These are phyloP conservation scores for Cnemophilus loriae DNA, from an alignment of 2,113 vertebrate genomes.

Conservation along the genomic window DNA sequence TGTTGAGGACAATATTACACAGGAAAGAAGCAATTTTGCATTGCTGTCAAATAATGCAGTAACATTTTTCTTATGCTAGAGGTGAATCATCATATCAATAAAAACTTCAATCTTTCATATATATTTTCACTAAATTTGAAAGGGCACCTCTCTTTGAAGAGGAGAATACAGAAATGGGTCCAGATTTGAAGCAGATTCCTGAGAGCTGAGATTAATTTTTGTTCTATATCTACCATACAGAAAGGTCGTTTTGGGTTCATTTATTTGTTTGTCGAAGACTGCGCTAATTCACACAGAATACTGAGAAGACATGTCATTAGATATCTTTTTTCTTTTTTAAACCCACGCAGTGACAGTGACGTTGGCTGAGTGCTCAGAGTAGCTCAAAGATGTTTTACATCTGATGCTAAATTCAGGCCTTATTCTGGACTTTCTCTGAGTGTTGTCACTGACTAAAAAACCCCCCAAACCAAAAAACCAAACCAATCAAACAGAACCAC, in stretches of 20 bases:
- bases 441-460: not conserved
- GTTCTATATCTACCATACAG: not conserved
- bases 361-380: not conserved
- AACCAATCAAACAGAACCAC: not conserved
- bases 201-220: not conserved
- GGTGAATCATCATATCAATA: not conserved
- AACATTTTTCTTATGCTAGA: not conserved
- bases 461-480: not conserved
- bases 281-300: not conserved
- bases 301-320: not conserved
- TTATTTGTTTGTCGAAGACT: not conserved
- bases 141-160: not conserved
- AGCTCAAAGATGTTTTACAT: not conserved
- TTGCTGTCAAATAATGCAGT: not conserved
- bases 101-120: not conserved
- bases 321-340: not conserved
- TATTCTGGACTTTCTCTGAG: not conserved
- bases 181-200: not conserved
- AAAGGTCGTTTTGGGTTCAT: fast-evolving
- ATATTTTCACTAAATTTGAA: not conserved
- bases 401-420: not conserved
- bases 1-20: not conserved
- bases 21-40: not conserved
- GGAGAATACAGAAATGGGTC: not conserved
- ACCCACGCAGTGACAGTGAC: not conserved